Percentiles rank a stretch among this genome's conserved stretches.
phyloP scores from a whole-genome alignment of 2,113 vertebrate species.

The Gadus chalcogrammus region DNA sequence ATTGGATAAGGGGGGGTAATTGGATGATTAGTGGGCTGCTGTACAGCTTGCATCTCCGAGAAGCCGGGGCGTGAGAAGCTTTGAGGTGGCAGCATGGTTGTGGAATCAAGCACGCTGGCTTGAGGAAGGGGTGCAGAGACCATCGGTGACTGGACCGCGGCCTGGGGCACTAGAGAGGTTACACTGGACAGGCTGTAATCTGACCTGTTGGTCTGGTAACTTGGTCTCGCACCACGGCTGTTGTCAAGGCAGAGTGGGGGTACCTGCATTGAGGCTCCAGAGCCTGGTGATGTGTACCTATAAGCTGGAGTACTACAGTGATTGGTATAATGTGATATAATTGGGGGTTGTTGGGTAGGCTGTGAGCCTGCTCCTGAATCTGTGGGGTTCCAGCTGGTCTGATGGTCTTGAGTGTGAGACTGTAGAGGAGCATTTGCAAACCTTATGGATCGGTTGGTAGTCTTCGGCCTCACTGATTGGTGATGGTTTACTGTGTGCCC shows the following conservation, averaged over 20 bases:
- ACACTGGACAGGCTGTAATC: not conserved
- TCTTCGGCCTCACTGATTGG: too few relatives aligned
- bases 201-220: slow-evolving; percentile 3
- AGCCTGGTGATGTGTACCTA: not conserved
- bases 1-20: not conserved
- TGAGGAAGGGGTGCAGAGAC: not conserved
- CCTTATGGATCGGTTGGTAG: not conserved
- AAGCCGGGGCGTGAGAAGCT: not conserved
- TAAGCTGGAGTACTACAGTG: not conserved
- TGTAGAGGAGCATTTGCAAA: not conserved
- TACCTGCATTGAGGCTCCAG: not conserved
- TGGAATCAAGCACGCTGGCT: not conserved
- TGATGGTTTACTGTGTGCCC: not conserved
- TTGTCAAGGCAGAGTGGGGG: not conserved
- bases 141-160: not conserved
- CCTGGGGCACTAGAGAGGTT: not conserved
- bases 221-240: not conserved
- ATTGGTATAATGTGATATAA: not conserved
- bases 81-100: not conserved
- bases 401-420: not conserved
- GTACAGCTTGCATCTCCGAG: not conserved
- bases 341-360: not conserved
- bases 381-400: not conserved
- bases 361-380: not conserved
- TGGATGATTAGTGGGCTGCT: not conserved